Evolutionary conservation across 2,888 invertebrate genomes (phyloP), one percentile per base, ranked within the genome.

Genomic region (Cataglyphis cursor): DNA sequence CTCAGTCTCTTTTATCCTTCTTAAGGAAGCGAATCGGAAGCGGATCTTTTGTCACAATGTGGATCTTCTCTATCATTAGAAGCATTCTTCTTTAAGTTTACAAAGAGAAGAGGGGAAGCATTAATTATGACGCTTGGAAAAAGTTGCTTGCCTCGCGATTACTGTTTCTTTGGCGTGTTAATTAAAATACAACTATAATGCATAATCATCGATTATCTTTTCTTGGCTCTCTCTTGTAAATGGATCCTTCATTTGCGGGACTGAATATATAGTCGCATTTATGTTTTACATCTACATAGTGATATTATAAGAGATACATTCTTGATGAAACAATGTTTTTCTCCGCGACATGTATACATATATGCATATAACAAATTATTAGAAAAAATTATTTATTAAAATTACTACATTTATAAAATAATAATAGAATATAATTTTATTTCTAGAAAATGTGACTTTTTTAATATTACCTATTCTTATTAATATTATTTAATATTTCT

Each of bases 161-260:
- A 41, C 41, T 12, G 24, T n/a, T 54, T n/a, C 18, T n/a, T 31
- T 15, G 15, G 1, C 18, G 51, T 54, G 28, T 76, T 57, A 78
- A 70, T 78, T 78, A 54, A 78, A 76, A 68, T 66, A 75, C 21
- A 24, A 75, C 35, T 3, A 8, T 75, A 76, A 76, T 57, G 41
- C 57, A 21, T 18, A 78, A 24, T 41, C 18, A 41, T 57, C 54
- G 31, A 70, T 70, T 70, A 70, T 57, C 12, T 57, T 12, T 41
- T n/a, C 12, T 48, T 12, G 1, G 12, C 12, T 41, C 4, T 38
- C 15, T 28, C 28, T 28, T 44, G 41, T 21, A 41, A 78, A 15
- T 44, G 10, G 41, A 21, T 38, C 6, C 28, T 78, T 78, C 31
- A 78, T 70, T 70, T 70, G 2, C 21, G 5, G 9, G 41, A 38